phyloP scores from a whole-genome alignment of 2,797 vertebrate genomes.

The Monodelphis domestica region DNA sequence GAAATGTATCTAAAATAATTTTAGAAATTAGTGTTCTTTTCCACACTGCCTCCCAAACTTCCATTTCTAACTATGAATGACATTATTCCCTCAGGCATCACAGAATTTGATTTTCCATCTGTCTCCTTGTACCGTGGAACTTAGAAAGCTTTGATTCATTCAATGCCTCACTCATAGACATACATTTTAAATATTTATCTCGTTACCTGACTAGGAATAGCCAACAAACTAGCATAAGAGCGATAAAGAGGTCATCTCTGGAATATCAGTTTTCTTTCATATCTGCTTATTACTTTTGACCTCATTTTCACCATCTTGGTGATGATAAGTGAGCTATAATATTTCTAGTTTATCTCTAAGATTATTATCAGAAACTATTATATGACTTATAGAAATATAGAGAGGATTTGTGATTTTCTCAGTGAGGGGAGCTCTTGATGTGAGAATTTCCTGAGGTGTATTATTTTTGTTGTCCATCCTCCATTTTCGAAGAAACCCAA shows the following conservation, averaged over 20 bases:
- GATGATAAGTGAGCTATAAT: background rate
- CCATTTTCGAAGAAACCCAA: too few relatives aligned
- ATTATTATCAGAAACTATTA: background rate
- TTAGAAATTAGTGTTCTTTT: constrained; percentile 4
- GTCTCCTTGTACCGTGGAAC: background rate
- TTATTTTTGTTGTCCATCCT: too few relatives aligned
- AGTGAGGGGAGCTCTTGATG: background rate
- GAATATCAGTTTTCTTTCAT: background rate
- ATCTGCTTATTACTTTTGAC: constrained; percentile 2
- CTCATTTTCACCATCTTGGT: background rate
- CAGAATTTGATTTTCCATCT: background rate
- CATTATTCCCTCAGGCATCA: background rate
- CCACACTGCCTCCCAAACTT: background rate
- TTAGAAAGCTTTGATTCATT: background rate
- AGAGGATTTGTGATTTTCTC: background rate
- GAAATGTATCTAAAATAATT: background rate
- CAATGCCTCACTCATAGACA: background rate
- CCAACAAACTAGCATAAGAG: background rate
- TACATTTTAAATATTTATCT: background rate
- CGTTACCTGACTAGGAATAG: constrained; percentile 9
- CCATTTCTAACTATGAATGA: background rate
- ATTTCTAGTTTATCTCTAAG: constrained; percentile 10
- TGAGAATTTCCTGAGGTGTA: background rate
- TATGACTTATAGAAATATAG: background rate
- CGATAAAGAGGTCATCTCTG: background rate